Base-by-base conservation (phyloP, 2,113 vertebrate genomes). In the Erythrolamprus reginae region DNA sequence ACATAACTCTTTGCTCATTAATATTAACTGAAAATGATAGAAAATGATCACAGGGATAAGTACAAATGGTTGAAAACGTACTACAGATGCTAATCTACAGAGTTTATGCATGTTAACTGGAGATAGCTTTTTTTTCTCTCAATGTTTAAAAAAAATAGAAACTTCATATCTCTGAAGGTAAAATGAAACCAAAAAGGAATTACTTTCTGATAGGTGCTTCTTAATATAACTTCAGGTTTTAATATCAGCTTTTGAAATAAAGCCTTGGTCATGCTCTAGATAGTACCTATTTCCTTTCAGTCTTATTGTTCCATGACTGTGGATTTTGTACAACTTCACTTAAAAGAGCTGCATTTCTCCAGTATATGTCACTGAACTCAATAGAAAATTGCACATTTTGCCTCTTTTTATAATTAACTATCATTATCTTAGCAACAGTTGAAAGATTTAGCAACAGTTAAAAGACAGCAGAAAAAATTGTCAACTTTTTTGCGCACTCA, bases 341-440 rank as follows among this genome's bases (percentile, higher is more conserved):
- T 2, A 92, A 12, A 56, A 90, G 33, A 91, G 88, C 2, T 83
- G 47, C 28, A 83, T 86, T 87, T 92, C 38, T 5, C 28, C 47
- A 92, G 56, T 58, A 1, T 26, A 90, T 91, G 92, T 94, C 86
- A 23, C 83, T 10, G 47, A 0, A 0, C 42, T 94, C 87, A 95
- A 96, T 28, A 91, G 90, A 52, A 6, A 8, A 23, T 87, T 93
- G 93, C 82, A 95, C 92, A 94, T 65, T 55, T 84, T 47, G 24
- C 89, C n/a, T 95, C 95, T 96, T 94, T 91, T 94, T 86, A 96
- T 94, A 93, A 94, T 89, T 94, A 94, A 91, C 93, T 92, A 94
- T 33, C 94, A 91, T 94, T 70, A 89, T 15, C 93, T 95, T 95
- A 92, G 90, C 92, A 89, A 93, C 90, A 89, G 70, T 96, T n/a